Base-by-base conservation (phyloP, 2,113 vertebrate species). In the Glaucidium brasilianum region DNA sequence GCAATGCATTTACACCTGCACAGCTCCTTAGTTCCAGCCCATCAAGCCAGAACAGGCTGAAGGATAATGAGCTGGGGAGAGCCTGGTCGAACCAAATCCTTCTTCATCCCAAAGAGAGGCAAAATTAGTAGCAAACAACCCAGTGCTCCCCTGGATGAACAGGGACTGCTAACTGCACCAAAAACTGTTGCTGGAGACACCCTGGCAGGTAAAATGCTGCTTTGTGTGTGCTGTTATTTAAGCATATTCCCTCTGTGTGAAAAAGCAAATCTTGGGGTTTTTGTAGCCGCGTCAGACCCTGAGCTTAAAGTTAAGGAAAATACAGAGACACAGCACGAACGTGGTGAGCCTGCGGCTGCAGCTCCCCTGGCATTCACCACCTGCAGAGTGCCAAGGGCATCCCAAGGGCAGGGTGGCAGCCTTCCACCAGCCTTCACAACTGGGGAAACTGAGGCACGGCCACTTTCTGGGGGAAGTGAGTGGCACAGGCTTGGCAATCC, bases 1-100 rank as follows among this genome's bases (percentile, higher is more conserved):
- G 63, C 0, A 3, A 23, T 10, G 60, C 4, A 8, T 4, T 37
- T 7, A 5, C 27, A 26, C 18, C 49, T 0, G 0, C 1, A 15
- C 0, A 1, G 49, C 18, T 85, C 50, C 82, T 39, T 6, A 4
- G 39, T 35, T 56, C 52, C 53, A 73, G 45, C 12, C 43, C 45
- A 14, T 20, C 15, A 4, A 22, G 52, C 63, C 2, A 3, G 41
- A 39, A 34, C 1, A 32, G 68, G 49, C 35, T 60, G 72, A 4
- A 32, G 20, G 12, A 41, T 47, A 13, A 56, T 52, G 63, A 77
- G 45, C 15, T 35, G 85, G 52, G 64, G 16, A 71, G 22, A 69
- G 19, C 14, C 56, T 13, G 56, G 21, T 15, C 0, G 6, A 49
- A 56, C 9, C 1, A 1, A 53, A 77, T 15, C 39, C 63, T 59